These are phyloP conservation scores for Spheniscus humboldti DNA, from an alignment of 2,797 vertebrate genomes.

Conservation along the genomic window DNA sequence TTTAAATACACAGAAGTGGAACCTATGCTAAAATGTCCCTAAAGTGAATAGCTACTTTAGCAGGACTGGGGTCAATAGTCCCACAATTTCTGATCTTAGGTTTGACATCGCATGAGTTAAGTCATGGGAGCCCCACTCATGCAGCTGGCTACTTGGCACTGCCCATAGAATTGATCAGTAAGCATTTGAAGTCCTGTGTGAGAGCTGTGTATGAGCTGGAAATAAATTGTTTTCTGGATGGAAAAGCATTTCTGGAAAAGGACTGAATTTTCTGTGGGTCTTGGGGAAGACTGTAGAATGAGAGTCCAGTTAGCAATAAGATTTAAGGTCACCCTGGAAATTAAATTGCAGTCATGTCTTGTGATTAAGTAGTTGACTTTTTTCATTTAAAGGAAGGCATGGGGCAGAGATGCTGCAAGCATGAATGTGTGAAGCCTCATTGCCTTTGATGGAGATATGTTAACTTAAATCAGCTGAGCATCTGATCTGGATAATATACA, in stretches of 20 bases:
- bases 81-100: not conserved
- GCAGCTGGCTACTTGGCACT: not conserved
- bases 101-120: rapidly evolving
- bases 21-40: not conserved
- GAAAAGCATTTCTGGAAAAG: not conserved
- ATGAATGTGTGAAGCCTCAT: not conserved
- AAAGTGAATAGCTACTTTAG: not conserved
- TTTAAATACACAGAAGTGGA: not conserved
- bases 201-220: not conserved
- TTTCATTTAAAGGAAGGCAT: not conserved
- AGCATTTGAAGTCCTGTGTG: rapidly evolving
- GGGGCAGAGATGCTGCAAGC: not conserved
- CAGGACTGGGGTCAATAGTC: not conserved
- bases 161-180: not conserved
- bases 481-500: not conserved
- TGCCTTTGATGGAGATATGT: not conserved
- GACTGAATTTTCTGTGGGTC: not conserved
- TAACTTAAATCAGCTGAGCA: not conserved
- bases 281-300: not conserved
- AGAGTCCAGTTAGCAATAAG: not conserved
- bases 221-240: not conserved
- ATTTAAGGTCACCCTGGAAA: not conserved
- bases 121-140: rapidly evolving
- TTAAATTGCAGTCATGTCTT: not conserved
- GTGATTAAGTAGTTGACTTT: not conserved